Evolutionary conservation across 2,888 invertebrate species (phyloP).

Genomic region (Pheosia tremula): DNA sequence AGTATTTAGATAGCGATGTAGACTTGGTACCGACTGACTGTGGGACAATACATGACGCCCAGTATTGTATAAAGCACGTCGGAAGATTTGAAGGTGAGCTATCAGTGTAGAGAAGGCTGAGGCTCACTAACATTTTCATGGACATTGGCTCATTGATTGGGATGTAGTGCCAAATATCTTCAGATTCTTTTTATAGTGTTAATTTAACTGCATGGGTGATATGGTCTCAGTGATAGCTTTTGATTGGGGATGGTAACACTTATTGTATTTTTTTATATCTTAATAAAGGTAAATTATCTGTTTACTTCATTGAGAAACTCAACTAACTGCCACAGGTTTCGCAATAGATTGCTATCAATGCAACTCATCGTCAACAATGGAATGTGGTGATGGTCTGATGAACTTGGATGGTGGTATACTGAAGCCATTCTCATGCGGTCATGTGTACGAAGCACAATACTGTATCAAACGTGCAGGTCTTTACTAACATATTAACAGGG

Average conservation of each 20-base stretch:
- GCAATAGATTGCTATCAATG: conserved; percentile 91
- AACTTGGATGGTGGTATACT: conserved; percentile 82
- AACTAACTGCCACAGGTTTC: conserved; percentile 53
- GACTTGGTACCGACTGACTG: conserved; percentile 89
- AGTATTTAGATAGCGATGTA: conserved; percentile 88
- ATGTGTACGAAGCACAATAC: conserved; percentile 91
- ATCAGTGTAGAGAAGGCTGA: conserved; percentile 7
- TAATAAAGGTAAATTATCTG: too few relatives aligned
- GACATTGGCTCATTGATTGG: background rate
- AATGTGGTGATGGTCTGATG: conserved; percentile 88
- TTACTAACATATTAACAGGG: conserved; percentile 30
- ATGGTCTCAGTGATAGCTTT: too few relatives aligned
- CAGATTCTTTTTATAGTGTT: too few relatives aligned
- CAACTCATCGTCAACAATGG: conserved; percentile 87
- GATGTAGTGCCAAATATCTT: background rate
- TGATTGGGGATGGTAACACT: too few relatives aligned
- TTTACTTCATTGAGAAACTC: conserved; percentile 8
- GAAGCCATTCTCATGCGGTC: conserved; percentile 86
- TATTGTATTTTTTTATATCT: too few relatives aligned
- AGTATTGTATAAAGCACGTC: conserved; percentile 96
- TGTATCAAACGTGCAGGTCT: conserved; percentile 92
- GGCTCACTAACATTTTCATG: background rate
- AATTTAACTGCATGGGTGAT: too few relatives aligned
- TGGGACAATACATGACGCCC: conserved; percentile 91
- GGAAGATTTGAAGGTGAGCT: conserved; percentile 94